Percentiles rank a stretch among this genome's conserved stretches.
Evolutionary conservation across 2,113 vertebrate genomes (phyloP).

Genomic region (Pheucticus melanocephalus): DNA sequence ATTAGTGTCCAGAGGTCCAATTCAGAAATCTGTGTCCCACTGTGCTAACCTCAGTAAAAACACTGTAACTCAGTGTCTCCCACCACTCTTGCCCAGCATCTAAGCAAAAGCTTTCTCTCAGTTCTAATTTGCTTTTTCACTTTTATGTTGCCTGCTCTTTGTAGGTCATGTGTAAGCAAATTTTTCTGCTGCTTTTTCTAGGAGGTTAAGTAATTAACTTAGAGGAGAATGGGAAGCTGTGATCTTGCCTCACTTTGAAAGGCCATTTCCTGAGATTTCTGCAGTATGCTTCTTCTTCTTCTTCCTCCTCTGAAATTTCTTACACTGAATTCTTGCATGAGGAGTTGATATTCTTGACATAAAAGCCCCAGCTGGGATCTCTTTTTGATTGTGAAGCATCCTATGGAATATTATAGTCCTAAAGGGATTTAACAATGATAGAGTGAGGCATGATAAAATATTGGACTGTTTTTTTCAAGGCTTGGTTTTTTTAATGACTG

Average conservation of each 20-base stretch:
- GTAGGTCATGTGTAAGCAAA: conserved; percentile 40
- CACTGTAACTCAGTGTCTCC: not conserved
- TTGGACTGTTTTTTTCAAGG: not conserved
- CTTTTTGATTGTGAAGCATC: not conserved
- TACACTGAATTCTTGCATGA: not conserved
- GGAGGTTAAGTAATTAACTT: conserved; percentile 54
- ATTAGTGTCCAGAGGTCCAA: not conserved
- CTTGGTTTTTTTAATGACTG: not conserved
- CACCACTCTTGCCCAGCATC: not conserved
- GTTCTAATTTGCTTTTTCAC: not conserved
- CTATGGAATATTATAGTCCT: not conserved
- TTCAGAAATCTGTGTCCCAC: not conserved
- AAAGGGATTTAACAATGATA: not conserved
- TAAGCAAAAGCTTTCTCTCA: not conserved
- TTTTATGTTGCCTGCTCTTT: not conserved
- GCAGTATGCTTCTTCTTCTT: not conserved
- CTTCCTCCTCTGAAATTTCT: not conserved
- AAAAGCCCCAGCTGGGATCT: not conserved
- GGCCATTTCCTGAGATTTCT: conserved; percentile 30
- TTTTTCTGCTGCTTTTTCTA: conserved; percentile 41
- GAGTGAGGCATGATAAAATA: not conserved
- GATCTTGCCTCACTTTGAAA: conserved; percentile 16
- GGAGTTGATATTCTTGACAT: not conserved
- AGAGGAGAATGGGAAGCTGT: conserved; percentile 39
- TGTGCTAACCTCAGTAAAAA: not conserved